These are phyloP conservation scores for Lucinisca nassula DNA, from an alignment of 2,888 invertebrate genomes.

Conservation along the genomic window DNA sequence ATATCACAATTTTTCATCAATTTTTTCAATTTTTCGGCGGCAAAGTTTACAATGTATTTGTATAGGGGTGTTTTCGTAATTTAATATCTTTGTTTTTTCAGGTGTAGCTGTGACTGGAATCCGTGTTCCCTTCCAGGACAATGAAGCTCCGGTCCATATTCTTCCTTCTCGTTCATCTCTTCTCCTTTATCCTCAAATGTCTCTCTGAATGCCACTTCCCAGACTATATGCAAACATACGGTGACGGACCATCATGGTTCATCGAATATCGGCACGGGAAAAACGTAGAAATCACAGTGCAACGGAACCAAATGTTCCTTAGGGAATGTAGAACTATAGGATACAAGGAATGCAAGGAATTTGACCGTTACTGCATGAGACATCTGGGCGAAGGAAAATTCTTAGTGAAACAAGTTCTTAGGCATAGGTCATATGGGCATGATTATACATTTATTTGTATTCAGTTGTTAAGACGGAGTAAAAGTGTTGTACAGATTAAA, in stretches of 20 bases:
- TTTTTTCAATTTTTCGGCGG: no score
- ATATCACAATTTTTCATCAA: no score
- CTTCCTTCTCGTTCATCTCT: background rate
- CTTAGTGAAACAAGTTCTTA: constrained; percentile 47
- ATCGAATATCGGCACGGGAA: constrained; percentile 55
- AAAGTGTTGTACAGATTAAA: constrained; percentile 63
- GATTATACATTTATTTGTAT: constrained; percentile 51
- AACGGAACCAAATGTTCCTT: constrained; percentile 46
- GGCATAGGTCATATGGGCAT: background rate
- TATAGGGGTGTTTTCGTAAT: no score
- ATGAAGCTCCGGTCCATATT: background rate
- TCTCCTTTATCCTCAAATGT: constrained; percentile 10
- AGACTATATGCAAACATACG: constrained; percentile 58
- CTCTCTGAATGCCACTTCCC: constrained; percentile 56
- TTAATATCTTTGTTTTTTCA: no score
- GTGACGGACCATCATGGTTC: constrained; percentile 58
- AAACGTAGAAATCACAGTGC: constrained; percentile 48
- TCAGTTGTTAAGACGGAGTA: constrained; percentile 55
- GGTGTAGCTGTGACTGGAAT: no score
- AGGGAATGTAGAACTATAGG: constrained; percentile 45
- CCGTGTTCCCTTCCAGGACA: background rate
- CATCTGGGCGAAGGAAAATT: constrained; percentile 51
- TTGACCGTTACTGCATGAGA: constrained; percentile 41
- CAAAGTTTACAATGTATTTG: no score
- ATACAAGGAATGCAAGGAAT: constrained; percentile 30